These are phyloP conservation scores for Phocoena phocoena DNA, from an alignment of 2,113 vertebrate genomes.

Conservation along the genomic window DNA sequence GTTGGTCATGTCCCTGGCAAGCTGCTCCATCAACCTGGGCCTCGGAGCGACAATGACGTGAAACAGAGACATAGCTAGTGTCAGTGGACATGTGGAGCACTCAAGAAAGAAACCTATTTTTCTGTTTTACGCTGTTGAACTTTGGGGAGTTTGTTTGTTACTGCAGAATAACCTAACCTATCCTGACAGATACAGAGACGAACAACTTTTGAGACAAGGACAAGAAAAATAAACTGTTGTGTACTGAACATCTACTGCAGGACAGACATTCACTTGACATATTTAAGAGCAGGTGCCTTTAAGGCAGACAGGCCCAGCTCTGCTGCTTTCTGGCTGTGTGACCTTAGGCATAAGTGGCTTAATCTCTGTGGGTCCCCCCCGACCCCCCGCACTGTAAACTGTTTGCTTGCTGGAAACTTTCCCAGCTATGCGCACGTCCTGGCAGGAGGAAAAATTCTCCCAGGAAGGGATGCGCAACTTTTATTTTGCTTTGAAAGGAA, in stretches of 20 bases:
- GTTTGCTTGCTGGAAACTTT: background rate
- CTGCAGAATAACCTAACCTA: background rate
- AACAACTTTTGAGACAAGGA: background rate
- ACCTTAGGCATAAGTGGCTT: background rate
- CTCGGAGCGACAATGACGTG: background rate
- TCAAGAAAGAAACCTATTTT: background rate
- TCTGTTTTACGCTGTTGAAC: background rate
- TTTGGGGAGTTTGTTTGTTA: background rate
- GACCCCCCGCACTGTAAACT: background rate
- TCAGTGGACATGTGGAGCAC: background rate
- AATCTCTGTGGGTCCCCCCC: background rate
- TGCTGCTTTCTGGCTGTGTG: background rate
- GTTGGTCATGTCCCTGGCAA: background rate
- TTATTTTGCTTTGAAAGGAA: conserved; percentile 11
- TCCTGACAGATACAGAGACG: background rate
- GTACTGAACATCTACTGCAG: fast-evolving
- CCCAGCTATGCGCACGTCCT: background rate
- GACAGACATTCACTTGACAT: fast-evolving
- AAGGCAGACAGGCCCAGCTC: background rate
- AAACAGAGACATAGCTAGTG: background rate
- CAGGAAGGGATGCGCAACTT: background rate
- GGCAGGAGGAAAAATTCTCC: background rate
- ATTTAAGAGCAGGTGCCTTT: background rate
- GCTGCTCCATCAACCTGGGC: background rate
- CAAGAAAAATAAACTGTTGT: fast-evolving